Evolutionary conservation across 2,797 vertebrate species (phyloP).

Genomic region (Pelobates cultripes): DNA sequence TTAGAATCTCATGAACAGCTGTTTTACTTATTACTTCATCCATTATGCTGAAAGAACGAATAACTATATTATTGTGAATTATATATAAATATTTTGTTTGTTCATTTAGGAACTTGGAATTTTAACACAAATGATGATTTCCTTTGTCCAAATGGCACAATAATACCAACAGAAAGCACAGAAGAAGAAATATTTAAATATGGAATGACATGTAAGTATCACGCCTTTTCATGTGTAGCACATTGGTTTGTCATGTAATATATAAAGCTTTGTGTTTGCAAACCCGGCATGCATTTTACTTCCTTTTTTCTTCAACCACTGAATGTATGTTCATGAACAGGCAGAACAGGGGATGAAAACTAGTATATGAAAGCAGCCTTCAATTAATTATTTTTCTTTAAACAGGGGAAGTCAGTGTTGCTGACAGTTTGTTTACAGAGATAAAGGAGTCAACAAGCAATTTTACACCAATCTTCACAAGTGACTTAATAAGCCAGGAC

Average conservation of each 20-base stretch:
- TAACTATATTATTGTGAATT: too few species aligned
- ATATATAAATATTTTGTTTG: too few species aligned
- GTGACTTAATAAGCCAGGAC: slow-evolving; percentile 51
- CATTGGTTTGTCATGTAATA: too few species aligned
- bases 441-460: slow-evolving; percentile 9
- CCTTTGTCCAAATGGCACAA: slow-evolving; percentile 63
- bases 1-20: too few species aligned
- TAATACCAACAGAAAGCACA: slow-evolving; percentile 56
- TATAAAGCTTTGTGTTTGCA: background rate
- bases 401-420: slow-evolving; percentile 61
- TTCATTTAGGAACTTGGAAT: slow-evolving; percentile 69
- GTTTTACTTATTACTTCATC: too few species aligned
- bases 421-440: slow-evolving; percentile 60
- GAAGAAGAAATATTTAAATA: slow-evolving; percentile 68
- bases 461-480: slow-evolving; percentile 68
- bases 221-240: too few species aligned
- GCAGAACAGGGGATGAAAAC: too few species aligned
- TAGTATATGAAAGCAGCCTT: background rate
- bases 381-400: background rate
- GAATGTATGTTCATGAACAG: background rate
- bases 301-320: too few species aligned
- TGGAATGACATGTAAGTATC: slow-evolving; percentile 71
- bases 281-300: background rate
- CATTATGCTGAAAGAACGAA: too few species aligned
- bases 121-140: slow-evolving; percentile 64